Percentiles rank a stretch among this genome's conserved stretches.
These are phyloP conservation scores for Platycnemis pennipes DNA, from an alignment of 2,888 invertebrate genomes.

Conservation along the genomic window DNA sequence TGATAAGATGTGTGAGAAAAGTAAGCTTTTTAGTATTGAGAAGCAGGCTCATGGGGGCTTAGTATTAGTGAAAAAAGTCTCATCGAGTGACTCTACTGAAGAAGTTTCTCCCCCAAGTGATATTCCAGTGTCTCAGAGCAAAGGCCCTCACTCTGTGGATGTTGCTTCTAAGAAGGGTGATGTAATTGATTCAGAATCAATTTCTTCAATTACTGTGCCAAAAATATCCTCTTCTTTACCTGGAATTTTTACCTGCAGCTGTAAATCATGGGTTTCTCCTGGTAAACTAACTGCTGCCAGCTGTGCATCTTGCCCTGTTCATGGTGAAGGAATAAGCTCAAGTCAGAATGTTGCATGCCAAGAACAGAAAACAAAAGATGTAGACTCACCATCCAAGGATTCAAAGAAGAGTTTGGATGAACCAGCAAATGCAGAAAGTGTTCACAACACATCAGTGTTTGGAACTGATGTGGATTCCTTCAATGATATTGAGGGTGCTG, in stretches of 20 bases:
- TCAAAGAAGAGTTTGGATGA: constrained; percentile 40
- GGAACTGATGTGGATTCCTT: constrained; percentile 60
- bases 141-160: background rate
- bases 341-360: background rate
- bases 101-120: background rate
- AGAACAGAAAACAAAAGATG: constrained; percentile 39
- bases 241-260: constrained; percentile 17
- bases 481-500: constrained; percentile 62
- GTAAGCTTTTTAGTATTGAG: constrained; percentile 48
- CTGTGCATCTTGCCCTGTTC: constrained; percentile 30
- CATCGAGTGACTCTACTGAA: background rate
- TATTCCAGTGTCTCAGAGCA: background rate
- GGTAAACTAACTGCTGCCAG: background rate
- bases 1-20: constrained; percentile 59
- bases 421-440: constrained; percentile 51
- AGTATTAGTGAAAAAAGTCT: constrained; percentile 31
- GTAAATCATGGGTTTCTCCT: constrained; percentile 27
- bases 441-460: constrained; percentile 57
- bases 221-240: background rate
- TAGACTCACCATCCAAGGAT: constrained; percentile 28
- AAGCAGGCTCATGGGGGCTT: constrained; percentile 55
- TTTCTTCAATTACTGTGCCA: background rate
- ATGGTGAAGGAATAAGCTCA: constrained; percentile 29
- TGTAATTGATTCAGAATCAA: background rate
- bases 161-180: constrained; percentile 10